phyloP scores from a whole-genome alignment of 2,113 vertebrate species.

The Cottus gobio region DNA sequence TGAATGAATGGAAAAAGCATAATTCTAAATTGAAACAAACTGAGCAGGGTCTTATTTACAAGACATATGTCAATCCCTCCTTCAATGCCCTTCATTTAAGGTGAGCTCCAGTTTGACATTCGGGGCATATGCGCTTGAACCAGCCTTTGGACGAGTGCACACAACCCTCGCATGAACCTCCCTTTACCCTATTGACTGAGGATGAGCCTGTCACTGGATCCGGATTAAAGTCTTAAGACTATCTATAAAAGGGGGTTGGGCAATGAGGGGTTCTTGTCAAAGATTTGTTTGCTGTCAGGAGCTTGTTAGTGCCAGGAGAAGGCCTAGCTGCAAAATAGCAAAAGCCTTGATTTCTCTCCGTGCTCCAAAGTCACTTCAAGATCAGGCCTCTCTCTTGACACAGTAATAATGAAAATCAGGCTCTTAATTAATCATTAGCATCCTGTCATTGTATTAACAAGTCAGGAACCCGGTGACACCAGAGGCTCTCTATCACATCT shows the following conservation, averaged over 20 bases:
- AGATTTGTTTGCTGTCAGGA: slow-evolving; percentile 79
- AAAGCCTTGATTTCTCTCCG: slow-evolving; percentile 51
- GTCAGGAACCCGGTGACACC: slow-evolving; percentile 50
- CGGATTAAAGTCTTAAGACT: slow-evolving; percentile 87
- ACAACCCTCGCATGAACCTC: slow-evolving; percentile 74
- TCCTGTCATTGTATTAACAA: slow-evolving; percentile 73
- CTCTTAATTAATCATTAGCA: slow-evolving; percentile 75
- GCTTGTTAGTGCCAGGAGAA: slow-evolving; percentile 72
- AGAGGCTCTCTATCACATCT: slow-evolving; percentile 58
- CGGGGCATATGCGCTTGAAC: slow-evolving; percentile 69
- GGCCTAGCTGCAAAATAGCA: slow-evolving; percentile 61
- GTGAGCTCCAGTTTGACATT: slow-evolving; percentile 79
- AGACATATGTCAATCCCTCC: slow-evolving; percentile 39
- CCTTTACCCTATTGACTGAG: slow-evolving; percentile 86
- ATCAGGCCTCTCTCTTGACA: slow-evolving; percentile 65
- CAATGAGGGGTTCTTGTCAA: slow-evolving; percentile 73
- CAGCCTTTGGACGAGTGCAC: slow-evolving; percentile 74
- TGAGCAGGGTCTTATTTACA: slow-evolving; percentile 3
- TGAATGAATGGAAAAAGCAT: not conserved
- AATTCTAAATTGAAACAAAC: not conserved
- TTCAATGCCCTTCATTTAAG: slow-evolving; percentile 65
- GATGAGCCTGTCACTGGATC: slow-evolving; percentile 83
- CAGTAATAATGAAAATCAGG: slow-evolving; percentile 65
- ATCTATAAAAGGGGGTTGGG: slow-evolving; percentile 80
- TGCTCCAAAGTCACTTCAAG: slow-evolving; percentile 80